These are phyloP conservation scores for Noctua comes DNA, from an alignment of 2,888 invertebrate species.

Conservation along the genomic window DNA sequence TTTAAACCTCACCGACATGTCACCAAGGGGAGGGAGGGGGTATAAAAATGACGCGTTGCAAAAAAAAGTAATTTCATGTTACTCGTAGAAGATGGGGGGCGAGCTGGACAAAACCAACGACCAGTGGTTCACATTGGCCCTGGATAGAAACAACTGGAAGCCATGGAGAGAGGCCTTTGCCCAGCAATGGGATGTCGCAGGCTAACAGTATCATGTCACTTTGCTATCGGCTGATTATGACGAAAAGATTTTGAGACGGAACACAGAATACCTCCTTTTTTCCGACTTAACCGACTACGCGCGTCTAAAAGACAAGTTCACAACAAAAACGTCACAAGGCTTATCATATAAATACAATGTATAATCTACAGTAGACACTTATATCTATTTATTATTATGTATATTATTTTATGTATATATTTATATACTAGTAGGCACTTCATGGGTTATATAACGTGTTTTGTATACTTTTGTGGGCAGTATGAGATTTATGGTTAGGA, in stretches of 20 bases:
- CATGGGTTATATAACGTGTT: slow-evolving; percentile 71
- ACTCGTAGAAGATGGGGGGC: no score
- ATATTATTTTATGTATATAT: slow-evolving; percentile 72
- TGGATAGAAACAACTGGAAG: no score
- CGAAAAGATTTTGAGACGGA: background rate
- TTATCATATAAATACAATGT: slow-evolving; percentile 64
- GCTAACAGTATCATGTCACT: no score
- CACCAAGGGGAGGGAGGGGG: no score
- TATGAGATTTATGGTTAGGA: background rate
- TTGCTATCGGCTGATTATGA: background rate
- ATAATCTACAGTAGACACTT: slow-evolving; percentile 67
- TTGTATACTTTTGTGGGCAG: slow-evolving; percentile 51
- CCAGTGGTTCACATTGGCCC: no score
- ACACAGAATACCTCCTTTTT: background rate
- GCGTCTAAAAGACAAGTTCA: slow-evolving; percentile 14
- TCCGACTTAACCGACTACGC: background rate
- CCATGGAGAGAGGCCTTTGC: no score
- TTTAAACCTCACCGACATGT: no score
- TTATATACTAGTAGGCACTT: slow-evolving; percentile 83
- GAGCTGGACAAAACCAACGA: no score
- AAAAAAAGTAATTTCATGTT: no score
- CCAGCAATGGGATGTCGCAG: no score
- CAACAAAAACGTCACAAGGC: slow-evolving; percentile 17
- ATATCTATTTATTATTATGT: slow-evolving; percentile 69
- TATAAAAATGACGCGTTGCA: no score